phyloP scores from a whole-genome alignment of 1,140 invertebrate species.

The Hycleus cichorii region DNA sequence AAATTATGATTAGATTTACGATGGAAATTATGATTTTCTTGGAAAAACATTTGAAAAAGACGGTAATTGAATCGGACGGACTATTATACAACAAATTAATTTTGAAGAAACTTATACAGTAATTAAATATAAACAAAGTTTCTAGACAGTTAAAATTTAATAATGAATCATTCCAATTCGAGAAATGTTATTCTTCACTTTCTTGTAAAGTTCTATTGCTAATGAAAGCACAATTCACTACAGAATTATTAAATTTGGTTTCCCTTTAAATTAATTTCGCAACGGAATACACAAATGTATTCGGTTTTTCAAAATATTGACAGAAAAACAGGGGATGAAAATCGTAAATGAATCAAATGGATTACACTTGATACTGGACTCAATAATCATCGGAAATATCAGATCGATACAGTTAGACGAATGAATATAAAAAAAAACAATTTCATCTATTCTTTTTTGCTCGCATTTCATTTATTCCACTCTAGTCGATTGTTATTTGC shows the following conservation, averaged over 20 bases:
- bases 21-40: neutral
- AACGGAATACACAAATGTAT: slow-evolving; percentile 13
- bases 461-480: neutral
- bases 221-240: slow-evolving; percentile 24
- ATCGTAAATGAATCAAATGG: slow-evolving; percentile 13
- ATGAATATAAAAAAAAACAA: no score
- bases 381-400: slow-evolving; percentile 19
- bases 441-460: no score
- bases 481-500: slow-evolving; percentile 30
- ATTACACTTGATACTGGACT: slow-evolving; percentile 21
- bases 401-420: slow-evolving; percentile 1
- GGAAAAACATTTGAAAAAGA: neutral
- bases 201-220: slow-evolving; percentile 29
- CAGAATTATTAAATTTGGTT: slow-evolving; percentile 31
- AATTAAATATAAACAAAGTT: slow-evolving; percentile 25
- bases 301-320: neutral
- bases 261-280: slow-evolving; percentile 26
- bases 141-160: slow-evolving; percentile 24
- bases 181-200: slow-evolving; percentile 23
- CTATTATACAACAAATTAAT: slow-evolving; percentile 20
- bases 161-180: slow-evolving; percentile 22
- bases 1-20: no score
- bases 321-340: slow-evolving; percentile 3
- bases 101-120: slow-evolving; percentile 18
- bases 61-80: neutral